A percentile compares a stretch with the other conserved stretches of the same genome.
These are phyloP conservation scores for Papilio polytes DNA, from an alignment of 1,140 invertebrate species.

Conservation along the genomic window DNA sequence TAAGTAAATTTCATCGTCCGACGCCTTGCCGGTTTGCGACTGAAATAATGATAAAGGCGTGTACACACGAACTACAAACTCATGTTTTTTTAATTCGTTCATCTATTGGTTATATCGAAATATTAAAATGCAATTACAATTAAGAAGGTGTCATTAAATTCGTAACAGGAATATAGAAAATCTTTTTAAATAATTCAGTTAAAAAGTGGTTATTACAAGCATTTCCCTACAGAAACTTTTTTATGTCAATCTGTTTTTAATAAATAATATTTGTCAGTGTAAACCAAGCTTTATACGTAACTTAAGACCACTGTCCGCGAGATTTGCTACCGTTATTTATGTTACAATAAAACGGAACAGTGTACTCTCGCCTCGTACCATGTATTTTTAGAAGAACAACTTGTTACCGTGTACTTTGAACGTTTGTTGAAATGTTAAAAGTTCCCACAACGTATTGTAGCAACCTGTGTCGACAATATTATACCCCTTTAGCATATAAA, in stretches of 20 bases:
- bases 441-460: background rate
- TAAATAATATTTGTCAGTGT: background rate
- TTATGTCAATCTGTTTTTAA: background rate
- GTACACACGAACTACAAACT: background rate
- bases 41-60: conserved; percentile 27
- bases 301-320: background rate
- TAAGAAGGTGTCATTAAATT: too few relatives aligned
- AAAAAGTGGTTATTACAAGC: too few relatives aligned
- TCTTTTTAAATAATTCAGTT: too few relatives aligned
- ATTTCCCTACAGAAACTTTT: too few relatives aligned
- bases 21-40: conserved; percentile 18
- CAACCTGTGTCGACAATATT: too few relatives aligned
- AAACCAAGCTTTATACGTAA: background rate
- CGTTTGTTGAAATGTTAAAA: background rate
- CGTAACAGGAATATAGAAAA: too few relatives aligned
- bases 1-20: conserved; percentile 38
- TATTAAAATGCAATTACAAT: too few relatives aligned
- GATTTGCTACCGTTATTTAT: conserved; percentile 34
- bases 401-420: conserved; percentile 11
- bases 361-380: background rate
- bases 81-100: too few relatives aligned
- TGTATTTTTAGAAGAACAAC: conserved; percentile 29
- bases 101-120: too few relatives aligned
- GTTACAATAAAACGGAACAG: conserved; percentile 34
- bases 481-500: too few relatives aligned